phyloP scores from a whole-genome alignment of 2,888 invertebrate genomes.

The Sicus ferrugineus region DNA sequence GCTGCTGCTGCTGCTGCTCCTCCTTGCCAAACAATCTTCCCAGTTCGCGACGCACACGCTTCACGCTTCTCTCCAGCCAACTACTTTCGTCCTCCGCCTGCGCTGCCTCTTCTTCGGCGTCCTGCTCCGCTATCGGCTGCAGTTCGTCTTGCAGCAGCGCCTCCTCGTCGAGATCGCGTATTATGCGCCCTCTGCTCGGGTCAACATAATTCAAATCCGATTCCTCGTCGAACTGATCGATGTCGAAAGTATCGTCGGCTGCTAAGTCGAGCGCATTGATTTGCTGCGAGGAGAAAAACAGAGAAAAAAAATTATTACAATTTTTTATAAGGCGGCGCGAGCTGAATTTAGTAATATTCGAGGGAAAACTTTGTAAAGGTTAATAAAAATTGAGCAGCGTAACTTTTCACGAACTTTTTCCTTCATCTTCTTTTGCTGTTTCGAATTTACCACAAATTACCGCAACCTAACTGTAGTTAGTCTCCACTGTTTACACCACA shows the following conservation, averaged over 20 bases:
- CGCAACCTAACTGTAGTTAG: too few species aligned
- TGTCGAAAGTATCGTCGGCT: slow-evolving; percentile 51
- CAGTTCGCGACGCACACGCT: slow-evolving; percentile 58
- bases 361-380: too few species aligned
- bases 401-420: too few species aligned
- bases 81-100: slow-evolving; percentile 41
- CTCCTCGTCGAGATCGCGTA: slow-evolving; percentile 48
- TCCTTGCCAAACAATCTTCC: slow-evolving; percentile 51
- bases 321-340: background rate
- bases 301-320: background rate
- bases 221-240: slow-evolving; percentile 44
- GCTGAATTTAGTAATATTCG: too few species aligned
- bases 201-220: slow-evolving; percentile 32
- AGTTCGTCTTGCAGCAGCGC: slow-evolving; percentile 53
- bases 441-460: too few species aligned
- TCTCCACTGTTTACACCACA: too few species aligned
- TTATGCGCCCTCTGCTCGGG: slow-evolving; percentile 42
- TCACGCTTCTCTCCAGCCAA: slow-evolving; percentile 55
- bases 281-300: slow-evolving; percentile 39
- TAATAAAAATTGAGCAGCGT: too few species aligned
- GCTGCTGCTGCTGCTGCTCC: slow-evolving; percentile 34
- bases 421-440: too few species aligned
- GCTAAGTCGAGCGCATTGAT: slow-evolving; percentile 49
- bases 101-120: slow-evolving; percentile 28
- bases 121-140: slow-evolving; percentile 45